Evolutionary conservation across 1,140 invertebrate species (phyloP), one percentile per base, ranked within the genome.

Genomic region (Heliconius melpomene): DNA sequence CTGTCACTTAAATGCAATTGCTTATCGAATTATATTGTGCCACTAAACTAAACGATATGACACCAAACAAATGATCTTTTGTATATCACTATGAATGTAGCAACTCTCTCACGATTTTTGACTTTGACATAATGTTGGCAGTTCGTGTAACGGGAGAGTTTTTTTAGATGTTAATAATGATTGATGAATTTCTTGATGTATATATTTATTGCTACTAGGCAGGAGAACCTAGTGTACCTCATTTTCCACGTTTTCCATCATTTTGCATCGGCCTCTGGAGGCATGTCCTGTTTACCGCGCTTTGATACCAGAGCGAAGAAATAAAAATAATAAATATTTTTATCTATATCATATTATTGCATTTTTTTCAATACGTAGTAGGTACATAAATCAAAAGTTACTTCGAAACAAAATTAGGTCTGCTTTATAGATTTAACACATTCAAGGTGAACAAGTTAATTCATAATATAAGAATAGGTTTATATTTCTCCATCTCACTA

Each of bases 1-100:
- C 84, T 85, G 86, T 78, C 80, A 86, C 84, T 78, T 81, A 84
- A 91, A 92, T 92, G 89, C 87, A 89, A 93, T 93, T 89, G 90
- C 87, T 92, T 92, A 90, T 89, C 89, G 85, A 89, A 90, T 84
- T 82, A 83, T 83, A 89, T 86, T 88, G 88, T 89, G 82, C 72
- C 84, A 85, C 70, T 80, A 80, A 82, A 85, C 70, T 80, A 80
- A 83, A 83, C 80, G 80, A 81, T 84, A 82, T 79, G 87, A 89
- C 87, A 89, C 82, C 80, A 86, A 87, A 89, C 84, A 87, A 90
- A 89, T 88, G 83, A 66, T 85, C 79, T 84, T 86, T 82, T 85
- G 85, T 86, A 52, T 82, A 72, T 74, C 76, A 87, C 85, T 89
- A 88, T 87, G 78, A 78, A 71, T 70, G 54, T 76, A 78, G 36